Percentiles rank a stretch among this genome's conserved stretches.
Evolutionary conservation across 2,888 invertebrate genomes (phyloP).

Genomic region (Lithosia quadra): DNA sequence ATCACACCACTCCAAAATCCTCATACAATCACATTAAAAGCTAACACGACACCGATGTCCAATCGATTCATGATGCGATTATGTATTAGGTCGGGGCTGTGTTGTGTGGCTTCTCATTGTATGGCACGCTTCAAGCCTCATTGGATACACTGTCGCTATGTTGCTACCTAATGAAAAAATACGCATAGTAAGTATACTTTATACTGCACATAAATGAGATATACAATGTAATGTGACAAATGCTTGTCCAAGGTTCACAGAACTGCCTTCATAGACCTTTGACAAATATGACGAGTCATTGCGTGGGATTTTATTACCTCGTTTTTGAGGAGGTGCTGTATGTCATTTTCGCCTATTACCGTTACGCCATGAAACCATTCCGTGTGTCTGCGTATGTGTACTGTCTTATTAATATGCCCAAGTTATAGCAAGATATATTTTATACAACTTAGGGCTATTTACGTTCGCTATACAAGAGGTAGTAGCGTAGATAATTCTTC

Average conservation of each 20-base stretch:
- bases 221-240: no score
- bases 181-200: not conserved
- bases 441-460: no score
- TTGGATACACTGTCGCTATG: slow-evolving; percentile 22
- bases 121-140: slow-evolving; percentile 42
- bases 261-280: not conserved
- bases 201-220: not conserved
- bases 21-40: slow-evolving; percentile 11
- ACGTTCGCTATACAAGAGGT: no score
- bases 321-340: not conserved
- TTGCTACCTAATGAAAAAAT: not conserved
- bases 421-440: no score
- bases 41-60: slow-evolving; percentile 7
- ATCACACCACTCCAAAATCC: not conserved
- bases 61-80: slow-evolving; percentile 46
- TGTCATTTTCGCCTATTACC: no score
- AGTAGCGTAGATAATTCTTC: no score
- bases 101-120: slow-evolving; percentile 49
- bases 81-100: slow-evolving; percentile 48
- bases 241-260: not conserved
- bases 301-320: not conserved
- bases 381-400: no score
- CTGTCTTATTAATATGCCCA: no score
- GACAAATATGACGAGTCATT: not conserved
- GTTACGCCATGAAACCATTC: no score